Conservation (phyloP, 2,888 invertebrate species). For the Eupithecia pulchellata region DNA sequence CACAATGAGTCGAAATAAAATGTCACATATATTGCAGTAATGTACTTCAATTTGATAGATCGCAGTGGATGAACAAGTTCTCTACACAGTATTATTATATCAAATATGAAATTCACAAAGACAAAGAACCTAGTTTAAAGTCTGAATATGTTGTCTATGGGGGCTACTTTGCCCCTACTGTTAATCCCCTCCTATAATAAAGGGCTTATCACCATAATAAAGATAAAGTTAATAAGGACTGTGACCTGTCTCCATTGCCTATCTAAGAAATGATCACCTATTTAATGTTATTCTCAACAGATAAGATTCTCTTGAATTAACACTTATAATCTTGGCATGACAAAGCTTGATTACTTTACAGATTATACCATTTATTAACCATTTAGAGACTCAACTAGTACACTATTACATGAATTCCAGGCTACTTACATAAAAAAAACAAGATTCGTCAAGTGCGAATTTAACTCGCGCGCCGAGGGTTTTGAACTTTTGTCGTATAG, state of each 20-base stretch:
- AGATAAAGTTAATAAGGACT: conserved; percentile 52
- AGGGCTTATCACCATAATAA: background rate
- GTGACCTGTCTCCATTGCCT: conserved; percentile 66
- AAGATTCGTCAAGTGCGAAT: too few relatives aligned
- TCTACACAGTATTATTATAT: background rate
- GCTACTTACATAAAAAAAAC: conserved; percentile 62
- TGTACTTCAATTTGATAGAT: background rate
- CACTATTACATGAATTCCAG: conserved; percentile 60
- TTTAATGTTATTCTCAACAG: background rate
- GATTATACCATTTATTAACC: conserved; percentile 45
- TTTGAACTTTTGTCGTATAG: too few relatives aligned
- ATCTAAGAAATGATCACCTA: conserved; percentile 54
- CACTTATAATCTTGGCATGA: conserved; percentile 43
- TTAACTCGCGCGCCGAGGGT: too few relatives aligned
- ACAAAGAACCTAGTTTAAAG: conserved; percentile 9
- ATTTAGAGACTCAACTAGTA: conserved; percentile 64
- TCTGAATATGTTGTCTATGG: conserved; percentile 19
- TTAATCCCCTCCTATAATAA: conserved; percentile 8
- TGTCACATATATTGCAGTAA: background rate
- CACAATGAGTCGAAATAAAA: background rate
- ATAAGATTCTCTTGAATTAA: conserved; percentile 45
- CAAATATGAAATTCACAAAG: conserved; percentile 22
- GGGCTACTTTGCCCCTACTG: conserved; percentile 15
- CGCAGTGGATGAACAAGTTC: background rate
- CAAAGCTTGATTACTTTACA: conserved; percentile 49